Evolutionary conservation across 2,113 vertebrate genomes (phyloP).

Genomic region (Semicossyphus pulcher): DNA sequence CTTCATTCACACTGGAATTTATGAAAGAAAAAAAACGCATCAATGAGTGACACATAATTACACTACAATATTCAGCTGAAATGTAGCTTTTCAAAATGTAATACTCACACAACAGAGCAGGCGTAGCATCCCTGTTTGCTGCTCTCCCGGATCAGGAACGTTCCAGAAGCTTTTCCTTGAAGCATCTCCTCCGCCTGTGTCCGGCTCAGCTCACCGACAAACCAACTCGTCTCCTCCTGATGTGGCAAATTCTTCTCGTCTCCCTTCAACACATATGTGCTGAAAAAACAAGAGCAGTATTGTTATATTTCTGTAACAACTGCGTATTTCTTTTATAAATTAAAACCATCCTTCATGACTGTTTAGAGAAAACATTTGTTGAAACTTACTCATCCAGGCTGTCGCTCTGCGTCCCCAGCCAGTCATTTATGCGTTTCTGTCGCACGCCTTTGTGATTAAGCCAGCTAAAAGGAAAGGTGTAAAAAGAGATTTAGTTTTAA

Average conservation of each 20-base stretch:
- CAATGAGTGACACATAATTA: background rate
- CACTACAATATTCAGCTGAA: background rate
- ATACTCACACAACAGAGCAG: conserved; percentile 98
- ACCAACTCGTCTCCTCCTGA: conserved; percentile 96
- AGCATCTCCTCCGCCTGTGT: conserved; percentile 95
- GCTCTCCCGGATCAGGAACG: conserved; percentile 96
- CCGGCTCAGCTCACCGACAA: conserved; percentile 94
- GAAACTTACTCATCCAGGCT: conserved; percentile 92
- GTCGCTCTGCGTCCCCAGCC: conserved; percentile 94
- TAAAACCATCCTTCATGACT: background rate
- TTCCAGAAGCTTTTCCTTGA: conserved; percentile 91
- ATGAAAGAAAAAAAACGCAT: conserved; percentile 6
- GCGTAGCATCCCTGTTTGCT: conserved; percentile 97
- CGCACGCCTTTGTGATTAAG: conserved; percentile 96
- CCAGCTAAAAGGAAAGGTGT: conserved; percentile 83
- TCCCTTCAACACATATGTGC: conserved; percentile 91
- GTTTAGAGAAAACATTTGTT: background rate
- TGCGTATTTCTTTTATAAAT: background rate
- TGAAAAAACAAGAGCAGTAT: conserved; percentile 46
- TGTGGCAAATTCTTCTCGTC: conserved; percentile 92
- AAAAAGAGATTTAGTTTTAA: background rate
- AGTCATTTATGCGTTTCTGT: conserved; percentile 94
- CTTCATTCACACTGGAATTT: conserved; percentile 89
- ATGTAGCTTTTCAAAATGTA: background rate
- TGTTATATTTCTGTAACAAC: background rate